Evolutionary conservation across 2,113 vertebrate species (phyloP).

Genomic region (Nothoprocta pentlandii): DNA sequence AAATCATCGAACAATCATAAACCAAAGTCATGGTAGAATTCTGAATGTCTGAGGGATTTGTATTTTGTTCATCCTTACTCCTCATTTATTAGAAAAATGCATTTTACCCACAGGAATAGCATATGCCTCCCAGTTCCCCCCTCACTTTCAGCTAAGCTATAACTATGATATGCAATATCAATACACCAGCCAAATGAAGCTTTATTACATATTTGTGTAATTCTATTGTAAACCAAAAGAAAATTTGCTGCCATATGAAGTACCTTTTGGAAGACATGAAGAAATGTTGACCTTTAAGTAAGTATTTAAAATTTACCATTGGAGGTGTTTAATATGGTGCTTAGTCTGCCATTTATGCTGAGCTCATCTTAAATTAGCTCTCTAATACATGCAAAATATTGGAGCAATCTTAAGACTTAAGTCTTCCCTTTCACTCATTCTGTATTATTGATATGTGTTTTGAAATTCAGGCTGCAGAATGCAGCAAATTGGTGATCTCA

Average conservation of each 20-base stretch:
- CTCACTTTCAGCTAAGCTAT: not conserved
- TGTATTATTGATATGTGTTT: not conserved
- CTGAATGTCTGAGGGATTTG: not conserved
- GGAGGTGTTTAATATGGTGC: not conserved
- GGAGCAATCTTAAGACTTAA: not conserved
- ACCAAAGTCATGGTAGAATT: constrained; percentile 15
- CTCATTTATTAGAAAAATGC: not conserved
- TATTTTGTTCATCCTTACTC: not conserved
- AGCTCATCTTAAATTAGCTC: not conserved
- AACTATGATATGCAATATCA: not conserved
- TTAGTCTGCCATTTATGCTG: not conserved
- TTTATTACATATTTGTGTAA: not conserved
- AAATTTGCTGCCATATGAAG: not conserved
- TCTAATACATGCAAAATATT: not conserved
- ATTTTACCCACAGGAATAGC: not conserved
- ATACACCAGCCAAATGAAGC: not conserved
- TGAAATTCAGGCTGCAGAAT: not conserved
- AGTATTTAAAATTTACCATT: not conserved
- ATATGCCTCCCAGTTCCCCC: not conserved
- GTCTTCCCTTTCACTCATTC: not conserved
- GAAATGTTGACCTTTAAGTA: not conserved
- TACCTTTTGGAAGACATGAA: not conserved
- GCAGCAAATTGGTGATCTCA: not conserved
- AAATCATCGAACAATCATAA: constrained; percentile 3
- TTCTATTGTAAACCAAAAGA: not conserved